Percentiles rank a stretch among this genome's conserved stretches.
Evolutionary conservation across 1,140 invertebrate genomes (phyloP).

Genomic region (Monochamus saltuarius): DNA sequence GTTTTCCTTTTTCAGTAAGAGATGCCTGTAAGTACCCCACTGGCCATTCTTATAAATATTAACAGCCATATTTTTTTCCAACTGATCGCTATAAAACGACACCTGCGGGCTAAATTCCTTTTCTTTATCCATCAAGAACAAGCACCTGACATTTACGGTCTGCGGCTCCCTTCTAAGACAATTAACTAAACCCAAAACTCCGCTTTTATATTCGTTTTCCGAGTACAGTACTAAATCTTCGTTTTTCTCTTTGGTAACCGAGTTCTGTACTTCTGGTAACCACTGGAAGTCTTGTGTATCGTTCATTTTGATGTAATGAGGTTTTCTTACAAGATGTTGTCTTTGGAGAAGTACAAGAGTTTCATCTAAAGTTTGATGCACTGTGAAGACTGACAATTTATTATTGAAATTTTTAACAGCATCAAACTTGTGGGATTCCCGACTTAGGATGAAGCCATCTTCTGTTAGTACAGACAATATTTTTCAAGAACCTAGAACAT

Average conservation of each 20-base stretch:
- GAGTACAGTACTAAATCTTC: slow-evolving; percentile 59
- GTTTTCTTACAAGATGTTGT: slow-evolving; percentile 17
- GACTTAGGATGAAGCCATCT: slow-evolving; percentile 55
- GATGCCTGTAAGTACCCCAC: slow-evolving; percentile 65
- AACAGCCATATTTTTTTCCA: slow-evolving; percentile 63
- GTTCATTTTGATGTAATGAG: slow-evolving; percentile 10
- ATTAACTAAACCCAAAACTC: slow-evolving; percentile 81
- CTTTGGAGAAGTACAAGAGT: slow-evolving; percentile 49
- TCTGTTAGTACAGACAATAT: slow-evolving; percentile 50
- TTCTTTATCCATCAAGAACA: slow-evolving; percentile 64
- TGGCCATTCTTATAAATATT: slow-evolving; percentile 64
- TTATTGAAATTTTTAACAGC: slow-evolving; percentile 20
- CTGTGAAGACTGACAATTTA: slow-evolving; percentile 51
- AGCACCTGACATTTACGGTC: slow-evolving; percentile 55
- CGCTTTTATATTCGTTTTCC: slow-evolving; percentile 61
- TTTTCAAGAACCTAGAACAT: slow-evolving; percentile 49
- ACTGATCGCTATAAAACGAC: slow-evolving; percentile 65
- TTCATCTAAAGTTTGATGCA: slow-evolving; percentile 52
- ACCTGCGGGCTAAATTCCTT: slow-evolving; percentile 63
- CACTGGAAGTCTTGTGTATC: slow-evolving; percentile 52
- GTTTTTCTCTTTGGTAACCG: slow-evolving; percentile 54
- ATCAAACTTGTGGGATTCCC: slow-evolving; percentile 49
- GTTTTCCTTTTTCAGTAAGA: slow-evolving; percentile 33
- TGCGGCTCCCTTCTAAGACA: slow-evolving; percentile 68
- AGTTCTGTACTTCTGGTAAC: slow-evolving; percentile 57